Base-by-base conservation (phyloP, 2,113 vertebrate genomes). In the Pao palembangensis region DNA sequence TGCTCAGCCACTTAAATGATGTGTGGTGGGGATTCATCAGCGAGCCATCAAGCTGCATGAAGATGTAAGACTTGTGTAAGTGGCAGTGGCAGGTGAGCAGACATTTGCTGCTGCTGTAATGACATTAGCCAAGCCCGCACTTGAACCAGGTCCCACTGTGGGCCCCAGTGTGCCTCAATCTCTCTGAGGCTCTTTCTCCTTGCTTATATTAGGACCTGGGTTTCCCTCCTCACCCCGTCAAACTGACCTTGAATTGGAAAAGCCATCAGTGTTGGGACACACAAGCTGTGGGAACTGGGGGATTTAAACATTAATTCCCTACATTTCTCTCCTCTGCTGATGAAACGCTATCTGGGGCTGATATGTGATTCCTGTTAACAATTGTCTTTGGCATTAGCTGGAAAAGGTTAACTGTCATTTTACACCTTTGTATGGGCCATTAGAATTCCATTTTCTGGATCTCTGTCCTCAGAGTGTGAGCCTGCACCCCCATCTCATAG, bases 381-480 rank as follows among this genome's bases (percentile, higher is more conserved):
- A 61, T 79, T 76, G 77, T 69, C 69, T 79, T 70, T 62, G 69
- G 78, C 79, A 74, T 75, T 72, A 80, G 62, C 55, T 51, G 59
- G 60, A 81, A 49, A 74, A 81, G 78, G 86, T 82, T 71, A 88
- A 81, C 75, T 64, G 73, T 80, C 77, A 75, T 48, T 65, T 50
- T 78, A 77, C 64, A 79, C 74, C 71, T 75, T 65, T 76, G 62
- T 61, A 79, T 74, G 61, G 66, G 64, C 58, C 64, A 76, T 83
- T 72, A 80, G 67, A 71, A 71, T 67, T 71, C 63, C 34, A 76
- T 80, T 77, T 59, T 63, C 54, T 25, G 58, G 69, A 59, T 77
- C 65, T 70, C 46, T 63, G 55, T 64, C 73, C 60, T 68, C 21
- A 44, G 61, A 68, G 59, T 34, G 57, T 56, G 60, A 69, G 44